phyloP scores from a whole-genome alignment of 1,140 invertebrate genomes.

The Rhagoletis zephyria region DNA sequence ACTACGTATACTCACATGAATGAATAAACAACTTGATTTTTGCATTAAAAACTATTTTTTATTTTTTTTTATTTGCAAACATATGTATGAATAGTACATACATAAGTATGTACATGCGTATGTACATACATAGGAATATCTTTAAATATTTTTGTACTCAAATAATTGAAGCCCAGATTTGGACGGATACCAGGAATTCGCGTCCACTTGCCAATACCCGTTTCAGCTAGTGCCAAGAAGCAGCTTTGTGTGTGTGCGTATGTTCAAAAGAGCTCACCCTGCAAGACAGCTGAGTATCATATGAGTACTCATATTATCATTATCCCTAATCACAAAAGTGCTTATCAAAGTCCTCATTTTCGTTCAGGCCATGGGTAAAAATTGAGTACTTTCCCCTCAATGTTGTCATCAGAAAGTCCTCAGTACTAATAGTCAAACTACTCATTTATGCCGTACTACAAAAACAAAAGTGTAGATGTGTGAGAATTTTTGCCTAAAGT shows the following conservation, averaged over 20 bases:
- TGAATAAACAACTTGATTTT: background rate
- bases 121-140: background rate
- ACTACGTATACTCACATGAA: background rate
- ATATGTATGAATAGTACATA: no score
- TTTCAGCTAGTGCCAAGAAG: background rate
- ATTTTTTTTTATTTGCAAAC: background rate
- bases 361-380: no score
- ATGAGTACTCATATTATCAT: no score
- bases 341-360: no score
- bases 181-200: constrained; percentile 27
- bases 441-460: no score
- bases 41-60: constrained; percentile 17
- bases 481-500: no score
- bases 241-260: background rate
- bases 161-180: background rate
- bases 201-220: background rate
- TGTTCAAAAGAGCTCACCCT: no score
- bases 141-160: background rate
- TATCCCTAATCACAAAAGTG: background rate
- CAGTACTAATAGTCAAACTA: no score
- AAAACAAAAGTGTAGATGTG: no score
- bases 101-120: background rate
- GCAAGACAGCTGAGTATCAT: no score
- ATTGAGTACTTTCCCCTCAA: no score
- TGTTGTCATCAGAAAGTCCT: no score